phyloP scores from a whole-genome alignment of 2,888 invertebrate species.

The Elysia crispata region DNA sequence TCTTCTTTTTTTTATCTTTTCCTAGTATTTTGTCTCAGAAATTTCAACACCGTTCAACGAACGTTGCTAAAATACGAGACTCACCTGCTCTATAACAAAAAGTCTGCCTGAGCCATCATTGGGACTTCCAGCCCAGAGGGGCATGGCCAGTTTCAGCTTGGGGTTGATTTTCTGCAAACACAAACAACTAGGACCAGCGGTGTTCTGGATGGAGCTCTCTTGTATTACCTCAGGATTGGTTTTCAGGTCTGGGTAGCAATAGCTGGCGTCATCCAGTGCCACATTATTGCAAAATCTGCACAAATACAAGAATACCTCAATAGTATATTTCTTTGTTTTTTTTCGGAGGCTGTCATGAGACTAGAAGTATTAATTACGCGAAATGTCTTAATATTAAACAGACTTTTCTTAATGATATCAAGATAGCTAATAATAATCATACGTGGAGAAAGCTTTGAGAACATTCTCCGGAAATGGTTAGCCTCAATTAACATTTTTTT shows the following conservation, averaged over 20 bases:
- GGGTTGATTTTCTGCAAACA: slow-evolving; percentile 64
- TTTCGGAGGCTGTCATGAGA: too few relatives aligned
- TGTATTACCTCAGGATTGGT: slow-evolving; percentile 51
- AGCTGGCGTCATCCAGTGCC: slow-evolving; percentile 62
- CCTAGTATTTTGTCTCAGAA: too few relatives aligned
- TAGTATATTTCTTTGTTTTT: too few relatives aligned
- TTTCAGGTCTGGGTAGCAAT: slow-evolving; percentile 72
- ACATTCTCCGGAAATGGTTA: too few relatives aligned
- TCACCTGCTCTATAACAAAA: slow-evolving; percentile 71
- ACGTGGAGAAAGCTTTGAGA: too few relatives aligned
- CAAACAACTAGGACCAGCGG: slow-evolving; percentile 61
- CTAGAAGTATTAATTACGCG: too few relatives aligned
- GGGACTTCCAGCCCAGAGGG: slow-evolving; percentile 65
- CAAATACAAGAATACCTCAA: too few relatives aligned
- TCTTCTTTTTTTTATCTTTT: too few relatives aligned
- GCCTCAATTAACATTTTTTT: too few relatives aligned
- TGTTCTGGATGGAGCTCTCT: slow-evolving; percentile 50
- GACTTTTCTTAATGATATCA: too few relatives aligned
- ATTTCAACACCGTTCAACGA: slow-evolving; percentile 3
- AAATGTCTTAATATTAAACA: too few relatives aligned
- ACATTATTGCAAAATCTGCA: slow-evolving; percentile 61
- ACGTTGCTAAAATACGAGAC: neutral
- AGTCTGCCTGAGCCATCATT: slow-evolving; percentile 69
- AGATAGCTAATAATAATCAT: too few relatives aligned
- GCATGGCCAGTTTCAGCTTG: slow-evolving; percentile 58